Percentiles rank a stretch among this genome's conserved stretches.
Conservation (phyloP, 2,797 vertebrate genomes). For the Nasua narica region DNA sequence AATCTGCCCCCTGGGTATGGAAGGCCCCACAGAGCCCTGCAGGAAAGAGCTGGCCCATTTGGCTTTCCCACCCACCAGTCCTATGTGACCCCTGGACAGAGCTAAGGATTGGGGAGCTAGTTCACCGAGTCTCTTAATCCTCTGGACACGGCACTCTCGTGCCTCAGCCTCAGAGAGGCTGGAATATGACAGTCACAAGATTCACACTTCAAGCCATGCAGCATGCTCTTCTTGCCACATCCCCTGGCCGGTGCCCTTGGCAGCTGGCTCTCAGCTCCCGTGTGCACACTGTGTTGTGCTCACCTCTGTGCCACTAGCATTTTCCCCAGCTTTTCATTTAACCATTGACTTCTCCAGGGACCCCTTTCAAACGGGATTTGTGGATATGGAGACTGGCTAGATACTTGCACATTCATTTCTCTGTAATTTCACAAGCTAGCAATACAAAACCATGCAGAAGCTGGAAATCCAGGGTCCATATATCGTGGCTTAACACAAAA, state of each 20-base stretch:
- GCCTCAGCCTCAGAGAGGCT: background rate
- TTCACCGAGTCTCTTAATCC: background rate
- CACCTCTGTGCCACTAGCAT: background rate
- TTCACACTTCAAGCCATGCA: constrained; percentile 43
- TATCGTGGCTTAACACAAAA: background rate
- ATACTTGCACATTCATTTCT: background rate
- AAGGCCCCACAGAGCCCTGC: background rate
- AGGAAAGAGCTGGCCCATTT: background rate
- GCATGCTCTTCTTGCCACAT: constrained; percentile 40
- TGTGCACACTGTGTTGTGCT: background rate
- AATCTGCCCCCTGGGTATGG: background rate
- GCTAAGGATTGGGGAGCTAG: background rate
- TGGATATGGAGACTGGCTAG: background rate
- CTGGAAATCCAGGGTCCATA: background rate
- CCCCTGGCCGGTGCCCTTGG: constrained; percentile 41
- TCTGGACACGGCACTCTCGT: background rate
- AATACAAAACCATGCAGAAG: background rate
- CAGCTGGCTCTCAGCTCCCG: background rate
- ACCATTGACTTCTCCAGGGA: background rate
- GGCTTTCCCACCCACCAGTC: background rate
- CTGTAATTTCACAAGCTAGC: background rate
- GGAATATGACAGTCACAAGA: constrained; percentile 52
- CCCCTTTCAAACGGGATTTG: background rate
- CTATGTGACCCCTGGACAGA: background rate
- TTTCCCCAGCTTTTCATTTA: background rate